These are phyloP conservation scores for Hydrolagus colliei DNA, from an alignment of 2,797 vertebrate genomes.

Conservation along the genomic window DNA sequence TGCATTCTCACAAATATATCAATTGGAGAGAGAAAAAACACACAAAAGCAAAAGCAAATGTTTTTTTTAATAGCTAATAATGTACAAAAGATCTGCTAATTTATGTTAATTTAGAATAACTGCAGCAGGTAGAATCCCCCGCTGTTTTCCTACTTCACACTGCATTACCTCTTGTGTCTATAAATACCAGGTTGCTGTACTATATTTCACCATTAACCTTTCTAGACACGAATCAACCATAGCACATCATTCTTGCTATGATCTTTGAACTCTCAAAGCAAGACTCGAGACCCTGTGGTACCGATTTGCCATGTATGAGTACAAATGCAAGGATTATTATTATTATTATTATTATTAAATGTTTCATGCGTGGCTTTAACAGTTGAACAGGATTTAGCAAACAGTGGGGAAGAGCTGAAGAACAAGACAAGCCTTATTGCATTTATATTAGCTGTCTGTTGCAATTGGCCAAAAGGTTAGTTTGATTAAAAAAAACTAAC, in stretches of 20 bases:
- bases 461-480: conserved; percentile 13
- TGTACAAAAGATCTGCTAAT: neutral
- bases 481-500: conserved; percentile 17
- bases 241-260: neutral
- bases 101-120: neutral
- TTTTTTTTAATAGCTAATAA: too few species aligned
- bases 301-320: neutral
- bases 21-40: too few species aligned
- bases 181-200: neutral
- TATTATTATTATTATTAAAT: too few species aligned
- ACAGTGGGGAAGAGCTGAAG: neutral
- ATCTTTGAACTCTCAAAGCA: conserved; percentile 5
- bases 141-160: neutral
- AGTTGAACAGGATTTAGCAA: neutral
- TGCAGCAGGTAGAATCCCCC: neutral
- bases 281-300: neutral
- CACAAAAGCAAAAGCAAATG: neutral
- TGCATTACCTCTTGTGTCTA: neutral
- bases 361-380: neutral
- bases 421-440: neutral
- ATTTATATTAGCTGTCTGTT: neutral
- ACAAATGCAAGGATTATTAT: neutral
- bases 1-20: neutral
- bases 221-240: neutral
- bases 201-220: conserved; percentile 5